Percentiles rank a stretch among this genome's conserved stretches.
Evolutionary conservation across 2,888 invertebrate genomes (phyloP).

Genomic region (Eudemis profundana): DNA sequence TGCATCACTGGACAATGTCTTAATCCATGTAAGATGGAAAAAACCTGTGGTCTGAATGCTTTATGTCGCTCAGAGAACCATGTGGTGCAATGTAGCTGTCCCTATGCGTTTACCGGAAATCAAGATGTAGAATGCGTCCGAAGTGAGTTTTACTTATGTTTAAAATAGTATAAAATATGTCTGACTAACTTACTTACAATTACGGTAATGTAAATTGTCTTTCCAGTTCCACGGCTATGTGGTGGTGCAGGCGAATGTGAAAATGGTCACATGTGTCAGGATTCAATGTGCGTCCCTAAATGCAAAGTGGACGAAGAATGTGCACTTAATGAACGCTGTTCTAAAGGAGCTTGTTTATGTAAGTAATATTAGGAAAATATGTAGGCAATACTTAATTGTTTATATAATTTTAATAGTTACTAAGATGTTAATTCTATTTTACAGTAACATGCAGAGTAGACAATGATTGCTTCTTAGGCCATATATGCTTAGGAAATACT

Average conservation of each 20-base stretch:
- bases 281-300: slow-evolving; percentile 92
- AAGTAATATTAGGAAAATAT: slow-evolving; percentile 66
- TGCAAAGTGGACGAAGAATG: slow-evolving; percentile 92
- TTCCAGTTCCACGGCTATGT: slow-evolving; percentile 91
- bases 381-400: background rate
- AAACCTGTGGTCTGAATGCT: slow-evolving; percentile 94
- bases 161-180: too few relatives aligned
- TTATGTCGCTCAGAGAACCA: slow-evolving; percentile 90
- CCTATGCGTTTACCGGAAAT: slow-evolving; percentile 94
- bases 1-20: slow-evolving; percentile 93
- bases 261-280: slow-evolving; percentile 89
- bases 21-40: slow-evolving; percentile 90
- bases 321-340: slow-evolving; percentile 95
- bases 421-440: slow-evolving; percentile 50
- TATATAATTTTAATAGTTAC: background rate
- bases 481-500: slow-evolving; percentile 94
- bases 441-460: slow-evolving; percentile 94
- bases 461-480: slow-evolving; percentile 96
- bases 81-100: slow-evolving; percentile 92
- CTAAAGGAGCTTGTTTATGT: slow-evolving; percentile 92
- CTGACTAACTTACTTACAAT: too few relatives aligned
- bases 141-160: slow-evolving; percentile 81
- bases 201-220: slow-evolving; percentile 23
- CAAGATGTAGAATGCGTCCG: slow-evolving; percentile 93
- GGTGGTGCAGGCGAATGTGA: slow-evolving; percentile 89